phyloP scores from a whole-genome alignment of 2,888 invertebrate species.

The Amphipyra tragopoginis region DNA sequence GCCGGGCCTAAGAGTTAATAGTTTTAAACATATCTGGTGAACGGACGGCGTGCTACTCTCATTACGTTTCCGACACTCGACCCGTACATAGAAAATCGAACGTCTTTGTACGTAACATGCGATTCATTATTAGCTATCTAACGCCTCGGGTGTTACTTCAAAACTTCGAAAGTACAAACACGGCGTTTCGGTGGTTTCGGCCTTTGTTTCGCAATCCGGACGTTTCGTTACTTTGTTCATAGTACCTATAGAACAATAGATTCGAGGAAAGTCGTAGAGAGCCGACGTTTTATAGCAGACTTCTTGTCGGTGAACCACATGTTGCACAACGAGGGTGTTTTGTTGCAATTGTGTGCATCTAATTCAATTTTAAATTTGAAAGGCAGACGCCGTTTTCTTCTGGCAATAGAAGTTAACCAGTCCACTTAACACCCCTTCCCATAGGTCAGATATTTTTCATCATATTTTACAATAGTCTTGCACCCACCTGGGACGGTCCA shows the following conservation, averaged over 20 bases:
- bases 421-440: too few relatives aligned
- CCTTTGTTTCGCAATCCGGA: conserved; percentile 57
- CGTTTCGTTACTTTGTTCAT: conserved; percentile 42
- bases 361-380: too few relatives aligned
- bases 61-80: background rate
- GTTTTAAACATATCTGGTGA: conserved; percentile 2
- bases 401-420: too few relatives aligned
- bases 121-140: conserved; percentile 2
- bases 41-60: background rate
- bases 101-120: background rate
- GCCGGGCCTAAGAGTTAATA: too few relatives aligned
- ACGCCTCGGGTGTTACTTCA: conserved; percentile 1
- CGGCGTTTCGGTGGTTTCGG: conserved; percentile 1
- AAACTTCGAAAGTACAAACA: conserved; percentile 23
- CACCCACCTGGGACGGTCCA: too few relatives aligned
- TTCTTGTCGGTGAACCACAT: conserved; percentile 2
- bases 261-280: conserved; percentile 32
- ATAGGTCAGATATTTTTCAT: too few relatives aligned
- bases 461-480: too few relatives aligned
- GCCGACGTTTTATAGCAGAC: conserved; percentile 2
- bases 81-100: conserved; percentile 1
- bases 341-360: background rate
- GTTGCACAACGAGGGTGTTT: conserved; percentile 12
- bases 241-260: conserved; percentile 48
- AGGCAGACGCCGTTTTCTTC: too few relatives aligned